A percentile compares a stretch with the other conserved stretches of the same genome.
Evolutionary conservation across 2,113 vertebrate species (phyloP).

Genomic region (Bungarus multicinctus): DNA sequence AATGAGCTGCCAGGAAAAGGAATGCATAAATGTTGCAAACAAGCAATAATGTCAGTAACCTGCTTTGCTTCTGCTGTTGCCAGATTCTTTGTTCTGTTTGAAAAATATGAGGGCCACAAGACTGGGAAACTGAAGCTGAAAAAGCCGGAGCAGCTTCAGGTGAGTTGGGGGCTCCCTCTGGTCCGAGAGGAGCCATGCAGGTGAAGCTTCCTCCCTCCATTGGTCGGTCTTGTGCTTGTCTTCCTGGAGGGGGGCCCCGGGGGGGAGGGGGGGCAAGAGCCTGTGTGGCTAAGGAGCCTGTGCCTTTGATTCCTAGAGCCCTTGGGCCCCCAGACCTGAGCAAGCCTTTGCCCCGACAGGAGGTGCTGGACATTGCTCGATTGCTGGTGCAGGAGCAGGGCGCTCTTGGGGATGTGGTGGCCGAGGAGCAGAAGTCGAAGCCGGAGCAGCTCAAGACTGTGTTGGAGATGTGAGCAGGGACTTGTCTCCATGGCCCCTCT

Average conservation of each 20-base stretch:
- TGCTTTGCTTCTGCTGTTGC: conserved; percentile 29
- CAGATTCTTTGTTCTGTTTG: conserved; percentile 96
- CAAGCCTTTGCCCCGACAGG: conserved; percentile 67
- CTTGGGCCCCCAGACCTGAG: neutral
- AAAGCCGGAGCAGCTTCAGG: conserved; percentile 96
- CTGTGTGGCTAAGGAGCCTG: neutral
- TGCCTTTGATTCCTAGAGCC: neutral
- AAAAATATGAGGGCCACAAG: conserved; percentile 95
- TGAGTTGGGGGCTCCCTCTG: conserved; percentile 48
- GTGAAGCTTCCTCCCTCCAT: neutral
- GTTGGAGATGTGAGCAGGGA: conserved; percentile 89
- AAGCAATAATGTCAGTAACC: neutral
- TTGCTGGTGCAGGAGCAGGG: conserved; percentile 88
- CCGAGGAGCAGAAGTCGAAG: conserved; percentile 93
- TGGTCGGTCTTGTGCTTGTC: neutral
- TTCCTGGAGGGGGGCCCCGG: neutral
- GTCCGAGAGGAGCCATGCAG: neutral
- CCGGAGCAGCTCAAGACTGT: conserved; percentile 96
- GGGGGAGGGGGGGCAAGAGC: accelerated
- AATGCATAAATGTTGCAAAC: neutral
- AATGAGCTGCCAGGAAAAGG: neutral
- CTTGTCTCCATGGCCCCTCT: neutral
- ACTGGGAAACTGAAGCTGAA: conserved; percentile 97
- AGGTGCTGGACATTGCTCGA: conserved; percentile 95
- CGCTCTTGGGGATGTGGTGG: conserved; percentile 84